phyloP scores from a whole-genome alignment of 1,140 invertebrate species.

The Chrysomallon squamiferum region DNA sequence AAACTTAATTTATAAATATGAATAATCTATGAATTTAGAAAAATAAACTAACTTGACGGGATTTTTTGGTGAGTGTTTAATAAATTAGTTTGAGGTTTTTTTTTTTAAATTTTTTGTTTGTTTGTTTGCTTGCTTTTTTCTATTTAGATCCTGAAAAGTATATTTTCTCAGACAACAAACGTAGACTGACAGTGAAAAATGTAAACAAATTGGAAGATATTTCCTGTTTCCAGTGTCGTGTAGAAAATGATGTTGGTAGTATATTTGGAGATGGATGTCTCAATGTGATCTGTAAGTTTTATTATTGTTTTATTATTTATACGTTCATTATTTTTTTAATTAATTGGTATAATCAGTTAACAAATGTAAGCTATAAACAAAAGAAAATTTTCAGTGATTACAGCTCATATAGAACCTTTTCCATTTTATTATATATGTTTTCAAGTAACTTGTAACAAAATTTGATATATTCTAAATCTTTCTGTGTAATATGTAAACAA shows the following conservation, averaged over 20 bases:
- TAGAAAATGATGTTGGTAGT: neutral
- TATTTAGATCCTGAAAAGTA: neutral
- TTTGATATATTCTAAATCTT: too few species aligned
- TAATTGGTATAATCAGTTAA: too few species aligned
- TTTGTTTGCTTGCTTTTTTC: neutral
- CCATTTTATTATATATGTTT: too few species aligned
- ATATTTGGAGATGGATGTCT: neutral
- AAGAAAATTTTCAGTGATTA: too few species aligned
- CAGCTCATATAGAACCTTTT: too few species aligned
- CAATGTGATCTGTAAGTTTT: slow-evolving; percentile 1
- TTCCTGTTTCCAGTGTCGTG: neutral
- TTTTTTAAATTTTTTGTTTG: too few species aligned
- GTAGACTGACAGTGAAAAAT: neutral
- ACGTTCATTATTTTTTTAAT: too few species aligned
- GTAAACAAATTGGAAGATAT: neutral
- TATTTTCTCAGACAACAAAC: neutral
- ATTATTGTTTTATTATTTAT: too few species aligned
- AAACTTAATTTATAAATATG: neutral
- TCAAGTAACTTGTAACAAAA: too few species aligned
- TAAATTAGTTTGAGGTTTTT: too few species aligned
- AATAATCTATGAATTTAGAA: neutral
- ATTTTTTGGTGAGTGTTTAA: neutral
- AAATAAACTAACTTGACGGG: neutral
- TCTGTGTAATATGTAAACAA: too few species aligned
- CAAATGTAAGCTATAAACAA: too few species aligned